These are phyloP conservation scores for Laterallus jamaicensis DNA, from an alignment of 2,113 vertebrate species.

Conservation along the genomic window DNA sequence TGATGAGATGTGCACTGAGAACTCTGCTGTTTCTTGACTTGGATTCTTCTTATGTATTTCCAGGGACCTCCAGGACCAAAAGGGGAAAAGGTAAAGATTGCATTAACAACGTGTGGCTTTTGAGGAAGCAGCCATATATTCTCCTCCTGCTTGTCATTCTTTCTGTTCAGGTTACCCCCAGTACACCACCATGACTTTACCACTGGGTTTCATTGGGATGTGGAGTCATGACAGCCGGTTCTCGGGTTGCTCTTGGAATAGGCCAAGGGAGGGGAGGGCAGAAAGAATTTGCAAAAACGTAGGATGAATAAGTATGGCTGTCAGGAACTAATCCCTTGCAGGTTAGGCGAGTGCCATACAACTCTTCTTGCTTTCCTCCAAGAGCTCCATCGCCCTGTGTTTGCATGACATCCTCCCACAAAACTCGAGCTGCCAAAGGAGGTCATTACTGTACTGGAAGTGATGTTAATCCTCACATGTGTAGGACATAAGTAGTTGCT, in stretches of 20 bases:
- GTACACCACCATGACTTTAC: not conserved
- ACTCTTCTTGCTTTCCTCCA: not conserved
- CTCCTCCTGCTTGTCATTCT: not conserved
- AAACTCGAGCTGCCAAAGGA: not conserved
- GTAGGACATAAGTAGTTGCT: slow-evolving; percentile 46
- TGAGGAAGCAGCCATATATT: not conserved
- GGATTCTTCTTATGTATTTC: slow-evolving; percentile 31
- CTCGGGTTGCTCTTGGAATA: not conserved
- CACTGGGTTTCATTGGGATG: not conserved
- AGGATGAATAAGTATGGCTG: not conserved
- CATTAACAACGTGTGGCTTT: not conserved
- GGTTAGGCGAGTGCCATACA: not conserved
- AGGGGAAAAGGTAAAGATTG: slow-evolving; percentile 89
- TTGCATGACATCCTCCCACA: not conserved
- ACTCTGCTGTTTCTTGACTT: not conserved
- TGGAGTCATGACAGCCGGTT: not conserved
- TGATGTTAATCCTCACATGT: not conserved
- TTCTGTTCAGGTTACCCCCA: not conserved
- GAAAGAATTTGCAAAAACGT: not conserved
- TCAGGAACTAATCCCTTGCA: not conserved
- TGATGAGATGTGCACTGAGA: not conserved
- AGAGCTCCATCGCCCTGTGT: not conserved
- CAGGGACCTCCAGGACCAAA: slow-evolving; percentile 90
- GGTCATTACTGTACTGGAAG: not conserved
- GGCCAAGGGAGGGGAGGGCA: not conserved